These are phyloP conservation scores for Dryobotodes eremita DNA, from an alignment of 2,888 invertebrate genomes.

Conservation along the genomic window DNA sequence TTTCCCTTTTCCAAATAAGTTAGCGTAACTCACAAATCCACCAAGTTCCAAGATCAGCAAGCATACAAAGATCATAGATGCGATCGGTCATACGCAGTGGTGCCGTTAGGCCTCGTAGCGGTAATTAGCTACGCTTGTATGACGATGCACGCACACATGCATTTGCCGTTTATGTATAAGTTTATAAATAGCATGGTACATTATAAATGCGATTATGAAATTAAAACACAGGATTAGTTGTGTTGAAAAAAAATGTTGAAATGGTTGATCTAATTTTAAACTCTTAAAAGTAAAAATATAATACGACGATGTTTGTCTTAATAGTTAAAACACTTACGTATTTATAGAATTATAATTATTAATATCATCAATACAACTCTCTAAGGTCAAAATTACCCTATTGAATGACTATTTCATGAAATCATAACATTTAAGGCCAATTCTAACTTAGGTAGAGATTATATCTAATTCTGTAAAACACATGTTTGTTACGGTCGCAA, in stretches of 20 bases:
- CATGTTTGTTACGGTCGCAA: not conserved
- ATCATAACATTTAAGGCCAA: not conserved
- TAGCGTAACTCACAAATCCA: not conserved
- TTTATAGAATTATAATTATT: not conserved
- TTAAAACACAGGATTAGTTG: not conserved
- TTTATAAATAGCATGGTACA: conserved; percentile 5
- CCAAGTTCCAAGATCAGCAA: conserved; percentile 18
- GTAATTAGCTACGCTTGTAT: conserved; percentile 70
- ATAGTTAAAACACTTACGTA: not conserved
- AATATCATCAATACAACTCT: not conserved
- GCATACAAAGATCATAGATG: conserved; percentile 25
- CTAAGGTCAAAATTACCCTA: not conserved
- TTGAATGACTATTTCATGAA: not conserved
- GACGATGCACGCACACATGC: conserved; percentile 45
- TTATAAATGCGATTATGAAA: conserved; percentile 10
- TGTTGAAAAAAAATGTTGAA: not conserved
- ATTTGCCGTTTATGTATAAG: not conserved
- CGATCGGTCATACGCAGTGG: conserved; percentile 35
- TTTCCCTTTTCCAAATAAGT: not conserved
- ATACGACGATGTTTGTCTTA: too few species aligned
- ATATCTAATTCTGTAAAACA: not conserved
- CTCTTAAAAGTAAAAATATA: not conserved
- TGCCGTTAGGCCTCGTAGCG: conserved; percentile 66
- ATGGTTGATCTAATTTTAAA: not conserved
- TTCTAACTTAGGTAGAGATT: not conserved